Evolutionary conservation across 2,797 vertebrate genomes (phyloP), one percentile per base, ranked within the genome.

Genomic region (Manis crassicaudata): DNA sequence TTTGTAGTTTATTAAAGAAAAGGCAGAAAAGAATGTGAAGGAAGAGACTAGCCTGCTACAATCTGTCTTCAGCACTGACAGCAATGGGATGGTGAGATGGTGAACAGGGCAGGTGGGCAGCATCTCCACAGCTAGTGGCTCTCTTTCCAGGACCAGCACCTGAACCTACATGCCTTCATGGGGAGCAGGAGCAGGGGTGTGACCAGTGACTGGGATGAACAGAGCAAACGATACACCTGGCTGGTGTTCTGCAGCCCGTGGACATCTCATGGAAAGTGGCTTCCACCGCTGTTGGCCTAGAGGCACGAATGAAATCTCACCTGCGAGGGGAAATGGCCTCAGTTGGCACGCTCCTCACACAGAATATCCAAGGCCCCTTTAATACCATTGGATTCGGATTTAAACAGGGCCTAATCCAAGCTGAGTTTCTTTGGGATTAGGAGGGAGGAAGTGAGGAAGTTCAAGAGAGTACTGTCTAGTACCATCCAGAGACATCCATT

Each of bases 291-390:
- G 29, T 12, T 63, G 77, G n/a, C 54, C 76, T 67, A 88, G 60
- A 79, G 58, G 56, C 63, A 37, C 3, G 35, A 79, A 35, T 67
- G 40, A 94, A 83, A 90, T 92, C 72, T 96, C 70, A 90, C 86
- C 80, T 60, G 63, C 21, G 6, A 10, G 76, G 62, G 17, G 73
- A 54, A 37, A 27, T 50, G 60, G 84, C 58, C 37, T 88, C 40
- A 17, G 37, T 18, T 62, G 65, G 76, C 58, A 68, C 20, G 37
- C 13, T 91, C 7, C 46, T 35, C 20, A 13, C 6, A 54, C 40
- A 72, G 6, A 88, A 65, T 10, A 88, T 35, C 65, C 46, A 12
- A 60, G 67, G 13, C 27, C n/a, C 43, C 50, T 52, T 92, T 3
- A 63, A 37, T 17, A 67, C 27, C 75, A 72, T 16, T 92, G 67